phyloP scores from a whole-genome alignment of 1,140 invertebrate species.

The Hydropsyche tenuis region DNA sequence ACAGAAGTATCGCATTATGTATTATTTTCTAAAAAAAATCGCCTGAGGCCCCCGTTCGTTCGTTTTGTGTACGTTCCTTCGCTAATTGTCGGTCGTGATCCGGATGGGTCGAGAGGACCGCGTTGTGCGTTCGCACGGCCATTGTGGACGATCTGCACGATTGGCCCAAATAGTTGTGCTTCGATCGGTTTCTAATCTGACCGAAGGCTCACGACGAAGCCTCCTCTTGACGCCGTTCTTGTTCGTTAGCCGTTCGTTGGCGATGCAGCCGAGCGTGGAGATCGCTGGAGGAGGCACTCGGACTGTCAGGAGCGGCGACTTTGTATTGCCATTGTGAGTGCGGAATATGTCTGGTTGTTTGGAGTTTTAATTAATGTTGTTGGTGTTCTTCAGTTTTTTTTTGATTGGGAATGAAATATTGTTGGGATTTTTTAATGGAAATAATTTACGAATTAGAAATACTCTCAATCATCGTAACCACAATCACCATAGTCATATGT shows the following conservation, averaged over 20 bases:
- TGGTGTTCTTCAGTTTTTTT: too few relatives aligned
- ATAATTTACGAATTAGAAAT: too few relatives aligned
- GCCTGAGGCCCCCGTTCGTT: background rate
- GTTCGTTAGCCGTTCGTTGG: background rate
- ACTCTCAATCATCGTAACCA: too few relatives aligned
- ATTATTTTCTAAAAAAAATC: too few relatives aligned
- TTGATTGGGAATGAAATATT: too few relatives aligned
- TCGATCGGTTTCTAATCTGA: slow-evolving; percentile 45
- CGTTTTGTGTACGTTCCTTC: background rate
- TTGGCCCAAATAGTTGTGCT: slow-evolving; percentile 45
- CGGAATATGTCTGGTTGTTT: background rate
- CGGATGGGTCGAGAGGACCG: slow-evolving; percentile 29
- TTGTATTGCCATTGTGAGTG: too few relatives aligned
- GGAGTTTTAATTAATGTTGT: background rate
- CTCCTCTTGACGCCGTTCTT: background rate
- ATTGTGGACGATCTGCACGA: slow-evolving; percentile 43
- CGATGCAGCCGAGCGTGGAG: too few relatives aligned
- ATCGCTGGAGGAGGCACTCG: too few relatives aligned
- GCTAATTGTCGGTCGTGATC: slow-evolving; percentile 44
- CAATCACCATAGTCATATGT: too few relatives aligned
- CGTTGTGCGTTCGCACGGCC: slow-evolving; percentile 30
- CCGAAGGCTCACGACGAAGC: slow-evolving; percentile 35
- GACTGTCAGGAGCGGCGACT: too few relatives aligned
- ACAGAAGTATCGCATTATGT: too few relatives aligned
- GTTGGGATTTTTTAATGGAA: too few relatives aligned